These are phyloP conservation scores for Marasmarcha lunaedactyla DNA, from an alignment of 2,888 invertebrate genomes.

Conservation along the genomic window DNA sequence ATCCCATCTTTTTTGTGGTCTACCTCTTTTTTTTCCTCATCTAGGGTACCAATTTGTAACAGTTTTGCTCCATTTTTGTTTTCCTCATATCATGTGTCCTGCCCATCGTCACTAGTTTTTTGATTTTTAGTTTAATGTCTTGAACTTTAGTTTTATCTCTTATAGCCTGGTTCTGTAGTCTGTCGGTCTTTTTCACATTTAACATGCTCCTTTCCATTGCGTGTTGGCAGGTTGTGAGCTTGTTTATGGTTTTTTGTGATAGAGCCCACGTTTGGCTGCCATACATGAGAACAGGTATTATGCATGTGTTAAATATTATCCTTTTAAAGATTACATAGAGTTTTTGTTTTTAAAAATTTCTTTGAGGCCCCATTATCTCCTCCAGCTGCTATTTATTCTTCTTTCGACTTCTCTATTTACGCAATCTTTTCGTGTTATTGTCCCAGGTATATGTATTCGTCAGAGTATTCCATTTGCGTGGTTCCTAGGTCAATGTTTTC, in stretches of 20 bases:
- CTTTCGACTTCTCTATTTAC: slow-evolving; percentile 14
- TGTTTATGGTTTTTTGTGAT: not conserved
- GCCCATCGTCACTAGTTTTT: no score
- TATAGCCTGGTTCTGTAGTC: not conserved
- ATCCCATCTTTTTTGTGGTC: no score
- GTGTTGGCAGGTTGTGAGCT: not conserved
- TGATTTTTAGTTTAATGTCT: no score
- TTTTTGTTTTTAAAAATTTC: slow-evolving; percentile 13
- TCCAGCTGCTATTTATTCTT: slow-evolving; percentile 12
- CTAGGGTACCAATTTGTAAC: no score
- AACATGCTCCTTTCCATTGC: not conserved
- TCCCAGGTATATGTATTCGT: slow-evolving; percentile 15
- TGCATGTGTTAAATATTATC: slow-evolving; percentile 10
- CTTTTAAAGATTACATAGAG: slow-evolving; percentile 1
- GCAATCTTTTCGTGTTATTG: slow-evolving; percentile 9
- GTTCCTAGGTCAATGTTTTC: not conserved
- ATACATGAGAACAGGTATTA: slow-evolving; percentile 8
- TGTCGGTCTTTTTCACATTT: not conserved
- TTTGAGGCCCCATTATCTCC: slow-evolving; percentile 11
- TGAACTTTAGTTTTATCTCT: not conserved
- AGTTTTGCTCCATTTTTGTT: no score
- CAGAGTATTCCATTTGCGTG: slow-evolving; percentile 13
- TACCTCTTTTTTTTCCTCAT: no score
- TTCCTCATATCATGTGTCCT: no score
- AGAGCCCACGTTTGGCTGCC: slow-evolving; percentile 8